Percentiles rank a stretch among this genome's conserved stretches.
Conservation (phyloP, 2,113 vertebrate species). For the Pavo muticus region DNA sequence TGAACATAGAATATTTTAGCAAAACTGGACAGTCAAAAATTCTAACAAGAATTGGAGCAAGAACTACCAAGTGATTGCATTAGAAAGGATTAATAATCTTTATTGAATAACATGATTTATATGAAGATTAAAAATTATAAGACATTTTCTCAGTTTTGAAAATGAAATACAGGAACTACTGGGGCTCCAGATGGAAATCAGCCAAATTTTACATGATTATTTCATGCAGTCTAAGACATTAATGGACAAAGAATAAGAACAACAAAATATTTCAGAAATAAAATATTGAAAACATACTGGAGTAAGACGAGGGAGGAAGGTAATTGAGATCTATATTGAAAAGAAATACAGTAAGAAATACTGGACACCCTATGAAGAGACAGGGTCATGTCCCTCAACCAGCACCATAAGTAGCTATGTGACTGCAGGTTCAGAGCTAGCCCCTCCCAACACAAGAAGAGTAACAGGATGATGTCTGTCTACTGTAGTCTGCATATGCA, state of each 20-base stretch:
- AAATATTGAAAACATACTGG: background rate
- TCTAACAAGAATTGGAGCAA: background rate
- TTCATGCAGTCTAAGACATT: background rate
- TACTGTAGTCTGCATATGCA: background rate
- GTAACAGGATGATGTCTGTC: background rate
- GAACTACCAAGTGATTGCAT: background rate
- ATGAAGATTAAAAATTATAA: background rate
- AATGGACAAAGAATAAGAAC: background rate
- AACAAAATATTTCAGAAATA: background rate
- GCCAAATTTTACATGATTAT: background rate
- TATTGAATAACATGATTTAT: background rate
- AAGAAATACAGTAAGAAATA: background rate
- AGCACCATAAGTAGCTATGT: background rate
- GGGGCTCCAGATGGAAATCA: too few relatives aligned
- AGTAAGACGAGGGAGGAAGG: too few relatives aligned
- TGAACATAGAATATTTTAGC: background rate
- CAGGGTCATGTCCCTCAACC: background rate
- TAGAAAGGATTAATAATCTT: background rate
- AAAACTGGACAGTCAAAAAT: background rate
- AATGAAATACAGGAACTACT: background rate
- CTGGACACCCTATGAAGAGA: background rate
- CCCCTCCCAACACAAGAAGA: background rate
- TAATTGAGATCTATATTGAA: background rate
- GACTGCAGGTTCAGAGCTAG: background rate
- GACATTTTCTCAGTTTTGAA: background rate